Conservation (phyloP, 1,140 invertebrate genomes). For the Tetramorium alpestre region DNA sequence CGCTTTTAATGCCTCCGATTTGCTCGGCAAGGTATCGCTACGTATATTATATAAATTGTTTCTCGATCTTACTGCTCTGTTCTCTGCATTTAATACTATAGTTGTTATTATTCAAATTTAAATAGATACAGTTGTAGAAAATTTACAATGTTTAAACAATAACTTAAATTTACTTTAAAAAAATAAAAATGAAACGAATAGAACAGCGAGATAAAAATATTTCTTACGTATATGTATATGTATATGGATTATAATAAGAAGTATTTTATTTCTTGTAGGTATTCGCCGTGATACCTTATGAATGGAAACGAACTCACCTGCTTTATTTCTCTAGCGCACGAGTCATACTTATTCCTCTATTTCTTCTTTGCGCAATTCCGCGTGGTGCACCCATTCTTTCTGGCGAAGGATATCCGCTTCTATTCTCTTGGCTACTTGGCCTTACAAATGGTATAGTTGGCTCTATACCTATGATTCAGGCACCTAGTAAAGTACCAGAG, state of each 20-base stretch:
- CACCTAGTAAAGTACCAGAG: constrained; percentile 92
- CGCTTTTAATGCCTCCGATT: constrained; percentile 94
- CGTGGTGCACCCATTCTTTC: constrained; percentile 90
- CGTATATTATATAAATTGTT: not conserved
- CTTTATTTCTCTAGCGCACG: constrained; percentile 90
- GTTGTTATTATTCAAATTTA: not conserved
- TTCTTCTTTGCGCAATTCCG: constrained; percentile 92
- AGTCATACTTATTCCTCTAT: constrained; percentile 91
- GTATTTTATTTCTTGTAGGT: constrained; percentile 86
- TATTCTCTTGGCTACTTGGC: constrained; percentile 92
- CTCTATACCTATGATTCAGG: constrained; percentile 96
- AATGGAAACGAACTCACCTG: constrained; percentile 92
- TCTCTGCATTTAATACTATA: not conserved
- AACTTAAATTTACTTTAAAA: not conserved
- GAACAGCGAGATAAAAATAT: not conserved
- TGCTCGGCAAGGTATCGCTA: constrained; percentile 91
- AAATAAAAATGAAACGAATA: not conserved
- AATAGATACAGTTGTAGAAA: not conserved
- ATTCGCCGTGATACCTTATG: constrained; percentile 91
- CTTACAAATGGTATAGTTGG: constrained; percentile 95
- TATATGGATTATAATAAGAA: not conserved
- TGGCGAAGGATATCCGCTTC: constrained; percentile 89
- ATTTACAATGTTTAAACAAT: not conserved
- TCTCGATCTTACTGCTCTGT: not conserved
- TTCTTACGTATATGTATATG: not conserved